Evolutionary conservation across 2,797 vertebrate genomes (phyloP).

Genomic region (Tenualosa ilisha): DNA sequence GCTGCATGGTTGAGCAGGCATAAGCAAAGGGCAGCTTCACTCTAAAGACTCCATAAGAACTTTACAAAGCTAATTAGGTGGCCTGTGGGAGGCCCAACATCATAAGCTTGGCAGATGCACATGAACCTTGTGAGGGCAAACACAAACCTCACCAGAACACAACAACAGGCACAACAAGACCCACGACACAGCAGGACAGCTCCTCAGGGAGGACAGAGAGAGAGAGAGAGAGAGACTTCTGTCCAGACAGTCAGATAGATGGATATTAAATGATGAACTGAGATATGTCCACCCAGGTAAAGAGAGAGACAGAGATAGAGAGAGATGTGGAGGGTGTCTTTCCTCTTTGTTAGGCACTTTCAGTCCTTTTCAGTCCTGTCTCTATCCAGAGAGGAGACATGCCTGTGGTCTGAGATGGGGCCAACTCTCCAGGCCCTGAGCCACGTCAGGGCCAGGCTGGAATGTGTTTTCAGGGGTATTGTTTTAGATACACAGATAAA

Average conservation of each 20-base stretch:
- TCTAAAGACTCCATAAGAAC: not conserved
- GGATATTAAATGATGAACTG: not conserved
- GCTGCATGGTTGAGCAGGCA: not conserved
- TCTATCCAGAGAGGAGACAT: not conserved
- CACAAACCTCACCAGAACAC: constrained; percentile 42
- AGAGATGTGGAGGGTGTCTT: not conserved
- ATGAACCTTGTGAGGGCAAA: constrained; percentile 42
- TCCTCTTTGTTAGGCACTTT: not conserved
- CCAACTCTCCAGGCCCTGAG: not conserved
- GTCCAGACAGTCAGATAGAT: not conserved
- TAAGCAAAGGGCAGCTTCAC: not conserved
- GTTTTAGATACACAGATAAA: not conserved
- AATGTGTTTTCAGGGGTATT: not conserved
- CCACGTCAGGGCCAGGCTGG: not conserved
- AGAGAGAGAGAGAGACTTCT: not conserved
- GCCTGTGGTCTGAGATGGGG: not conserved
- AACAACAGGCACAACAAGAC: constrained; percentile 58
- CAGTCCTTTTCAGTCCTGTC: too few species aligned
- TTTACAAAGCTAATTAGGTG: not conserved
- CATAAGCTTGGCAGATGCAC: not conserved
- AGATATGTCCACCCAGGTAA: not conserved
- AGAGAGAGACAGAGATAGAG: not conserved
- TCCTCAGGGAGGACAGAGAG: not conserved
- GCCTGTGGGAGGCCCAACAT: too few species aligned
- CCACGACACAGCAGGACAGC: constrained; percentile 23